Percentiles rank a stretch among this genome's conserved stretches.
These are phyloP conservation scores for Tinamus major DNA, from an alignment of 2,797 vertebrate species.

Conservation along the genomic window DNA sequence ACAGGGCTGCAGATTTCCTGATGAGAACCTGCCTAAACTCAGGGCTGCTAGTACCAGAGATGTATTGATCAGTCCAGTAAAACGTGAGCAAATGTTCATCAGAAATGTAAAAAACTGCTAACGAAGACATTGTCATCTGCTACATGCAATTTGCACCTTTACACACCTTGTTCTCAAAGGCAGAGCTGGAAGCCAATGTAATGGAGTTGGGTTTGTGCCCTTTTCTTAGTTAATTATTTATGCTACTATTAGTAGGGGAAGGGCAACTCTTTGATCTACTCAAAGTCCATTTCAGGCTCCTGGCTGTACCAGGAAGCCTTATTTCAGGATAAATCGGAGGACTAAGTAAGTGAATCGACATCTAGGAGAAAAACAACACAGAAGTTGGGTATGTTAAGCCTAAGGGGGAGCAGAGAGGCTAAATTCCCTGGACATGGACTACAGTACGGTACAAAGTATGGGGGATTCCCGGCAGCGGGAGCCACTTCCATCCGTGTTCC, in stretches of 20 bases:
- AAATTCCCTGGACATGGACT: background rate
- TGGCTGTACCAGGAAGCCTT: background rate
- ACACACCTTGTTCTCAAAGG: background rate
- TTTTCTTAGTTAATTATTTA: background rate
- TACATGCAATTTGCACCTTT: background rate
- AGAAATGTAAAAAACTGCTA: background rate
- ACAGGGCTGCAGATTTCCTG: background rate
- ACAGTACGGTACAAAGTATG: accelerated
- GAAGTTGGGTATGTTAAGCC: background rate
- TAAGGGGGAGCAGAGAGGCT: background rate
- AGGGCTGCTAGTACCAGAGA: background rate
- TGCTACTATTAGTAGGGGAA: background rate
- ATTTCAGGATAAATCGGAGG: background rate
- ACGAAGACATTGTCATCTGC: background rate
- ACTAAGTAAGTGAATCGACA: background rate
- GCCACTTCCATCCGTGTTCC: background rate
- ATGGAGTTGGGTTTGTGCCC: background rate
- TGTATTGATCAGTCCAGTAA: background rate
- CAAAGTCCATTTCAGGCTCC: background rate
- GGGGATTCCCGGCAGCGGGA: background rate
- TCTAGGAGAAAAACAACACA: background rate
- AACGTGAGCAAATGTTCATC: background rate
- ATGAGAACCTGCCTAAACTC: background rate
- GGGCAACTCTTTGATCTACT: background rate
- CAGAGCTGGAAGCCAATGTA: background rate